Percentiles rank a stretch among this genome's conserved stretches.
Conservation (phyloP, 2,888 invertebrate species). For the Hypomecis punctinalis region DNA sequence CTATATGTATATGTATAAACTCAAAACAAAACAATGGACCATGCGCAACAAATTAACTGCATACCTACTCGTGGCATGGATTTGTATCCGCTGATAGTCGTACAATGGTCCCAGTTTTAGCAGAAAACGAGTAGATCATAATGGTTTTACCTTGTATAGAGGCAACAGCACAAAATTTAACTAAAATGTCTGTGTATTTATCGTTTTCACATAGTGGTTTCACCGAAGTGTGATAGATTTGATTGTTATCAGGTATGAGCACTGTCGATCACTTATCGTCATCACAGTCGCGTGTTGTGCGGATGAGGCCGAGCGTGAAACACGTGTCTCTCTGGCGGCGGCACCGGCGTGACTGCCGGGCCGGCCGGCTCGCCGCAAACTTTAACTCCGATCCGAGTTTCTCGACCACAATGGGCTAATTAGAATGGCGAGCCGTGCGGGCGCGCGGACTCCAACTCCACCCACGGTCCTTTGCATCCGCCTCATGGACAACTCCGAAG, state of each 20-base stretch:
- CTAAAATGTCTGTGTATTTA: constrained; percentile 47
- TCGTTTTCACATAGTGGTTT: constrained; percentile 65
- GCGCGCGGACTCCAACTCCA: constrained; percentile 71
- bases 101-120: constrained; percentile 72
- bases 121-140: constrained; percentile 72
- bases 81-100: constrained; percentile 61
- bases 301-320: constrained; percentile 43
- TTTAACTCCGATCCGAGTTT: constrained; percentile 60
- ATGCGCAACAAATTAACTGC: constrained; percentile 45
- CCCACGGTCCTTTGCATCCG: constrained; percentile 83
- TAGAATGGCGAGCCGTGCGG: constrained; percentile 79
- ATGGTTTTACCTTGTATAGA: constrained; percentile 79
- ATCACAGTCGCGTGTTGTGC: constrained; percentile 71
- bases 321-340: constrained; percentile 66
- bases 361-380: constrained; percentile 77
- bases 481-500: constrained; percentile 71
- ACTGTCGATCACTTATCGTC: constrained; percentile 79
- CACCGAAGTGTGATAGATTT: constrained; percentile 57
- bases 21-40: constrained; percentile 42
- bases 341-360: constrained; percentile 77
- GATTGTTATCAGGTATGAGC: constrained; percentile 67
- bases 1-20: constrained; percentile 26
- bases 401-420: constrained; percentile 80
- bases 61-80: constrained; percentile 54
- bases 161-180: constrained; percentile 66